Conservation (phyloP, 2,797 vertebrate species). For the Leuciscus waleckii region DNA sequence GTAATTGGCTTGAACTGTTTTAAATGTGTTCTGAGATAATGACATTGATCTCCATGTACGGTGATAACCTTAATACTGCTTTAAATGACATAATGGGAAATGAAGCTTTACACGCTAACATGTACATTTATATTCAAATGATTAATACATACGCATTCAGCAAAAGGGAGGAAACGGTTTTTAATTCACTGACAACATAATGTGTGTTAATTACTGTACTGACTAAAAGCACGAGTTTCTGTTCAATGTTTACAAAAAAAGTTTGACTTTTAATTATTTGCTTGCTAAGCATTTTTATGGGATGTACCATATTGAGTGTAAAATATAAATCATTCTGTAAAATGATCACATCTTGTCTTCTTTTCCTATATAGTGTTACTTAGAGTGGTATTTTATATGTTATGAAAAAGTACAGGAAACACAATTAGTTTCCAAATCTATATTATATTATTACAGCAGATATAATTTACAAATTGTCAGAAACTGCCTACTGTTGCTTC, state of each 20-base stretch:
- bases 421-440: not conserved
- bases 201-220: constrained; percentile 32
- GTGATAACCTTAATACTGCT: constrained; percentile 27
- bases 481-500: not conserved
- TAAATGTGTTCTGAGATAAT: not conserved
- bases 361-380: not conserved
- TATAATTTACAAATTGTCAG: not conserved
- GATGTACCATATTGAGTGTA: constrained; percentile 41
- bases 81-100: constrained; percentile 15
- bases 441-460: not conserved
- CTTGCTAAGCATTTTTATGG: constrained; percentile 49
- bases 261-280: constrained; percentile 25
- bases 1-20: constrained; percentile 43
- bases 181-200: constrained; percentile 10
- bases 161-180: constrained; percentile 16
- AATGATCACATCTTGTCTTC: not conserved
- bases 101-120: constrained; percentile 15
- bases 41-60: not conserved
- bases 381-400: not conserved
- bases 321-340: constrained; percentile 45
- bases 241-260: constrained; percentile 36
- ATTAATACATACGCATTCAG: not conserved
- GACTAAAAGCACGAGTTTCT: constrained; percentile 45
- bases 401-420: not conserved
- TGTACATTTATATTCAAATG: constrained; percentile 15